Conservation (phyloP, 2,113 vertebrate species). For the Rhombomys opimus region DNA sequence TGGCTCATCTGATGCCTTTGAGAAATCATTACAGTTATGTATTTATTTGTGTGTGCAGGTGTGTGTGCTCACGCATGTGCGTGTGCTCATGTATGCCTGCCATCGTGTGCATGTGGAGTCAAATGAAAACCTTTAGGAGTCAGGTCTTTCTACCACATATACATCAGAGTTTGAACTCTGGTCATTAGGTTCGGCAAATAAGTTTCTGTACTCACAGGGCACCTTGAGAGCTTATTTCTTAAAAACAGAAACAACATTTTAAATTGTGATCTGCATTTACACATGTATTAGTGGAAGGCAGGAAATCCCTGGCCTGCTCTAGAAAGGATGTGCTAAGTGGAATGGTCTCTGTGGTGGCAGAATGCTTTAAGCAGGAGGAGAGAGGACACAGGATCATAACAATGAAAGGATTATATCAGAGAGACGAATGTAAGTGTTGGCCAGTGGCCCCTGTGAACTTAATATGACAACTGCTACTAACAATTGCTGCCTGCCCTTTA, state of each 20-base stretch:
- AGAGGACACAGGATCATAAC: background rate
- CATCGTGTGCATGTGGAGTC: background rate
- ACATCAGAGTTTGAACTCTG: background rate
- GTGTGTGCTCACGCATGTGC: too few relatives aligned
- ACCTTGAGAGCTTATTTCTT: background rate
- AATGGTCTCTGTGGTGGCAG: background rate
- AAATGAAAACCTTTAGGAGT: background rate
- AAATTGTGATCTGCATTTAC: background rate
- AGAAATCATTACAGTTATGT: background rate
- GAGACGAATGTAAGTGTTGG: background rate
- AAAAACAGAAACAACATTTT: background rate
- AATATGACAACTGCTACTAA: too few relatives aligned
- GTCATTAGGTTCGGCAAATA: background rate
- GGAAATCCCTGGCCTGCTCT: background rate
- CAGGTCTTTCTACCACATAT: background rate
- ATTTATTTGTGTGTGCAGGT: background rate
- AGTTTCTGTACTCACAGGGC: background rate
- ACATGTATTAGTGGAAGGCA: background rate
- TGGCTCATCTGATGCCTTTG: background rate
- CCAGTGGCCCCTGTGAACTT: background rate
- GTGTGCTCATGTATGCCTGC: background rate
- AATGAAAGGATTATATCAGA: background rate
- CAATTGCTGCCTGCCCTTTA: background rate
- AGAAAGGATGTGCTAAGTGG: background rate
- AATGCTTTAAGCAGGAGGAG: background rate